Evolutionary conservation across 2,797 vertebrate genomes (phyloP).

Genomic region (Channa striata): DNA sequence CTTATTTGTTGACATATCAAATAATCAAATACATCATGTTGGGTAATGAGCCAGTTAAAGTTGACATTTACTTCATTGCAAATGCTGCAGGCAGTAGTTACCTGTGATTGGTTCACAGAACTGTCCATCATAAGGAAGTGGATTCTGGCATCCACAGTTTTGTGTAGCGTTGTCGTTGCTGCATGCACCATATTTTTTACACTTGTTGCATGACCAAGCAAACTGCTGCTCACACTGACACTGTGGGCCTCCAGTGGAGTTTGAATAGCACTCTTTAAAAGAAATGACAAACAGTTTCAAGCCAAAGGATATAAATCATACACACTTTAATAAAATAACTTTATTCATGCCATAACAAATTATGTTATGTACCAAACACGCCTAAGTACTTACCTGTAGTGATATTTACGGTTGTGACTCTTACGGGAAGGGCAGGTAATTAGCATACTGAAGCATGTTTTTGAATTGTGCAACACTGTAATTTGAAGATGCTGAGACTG

Average conservation of each 20-base stretch:
- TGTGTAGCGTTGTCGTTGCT: background rate
- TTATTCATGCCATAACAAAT: too few species aligned
- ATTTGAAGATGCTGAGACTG: background rate
- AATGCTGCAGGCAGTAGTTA: conserved; percentile 12
- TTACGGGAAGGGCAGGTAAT: background rate
- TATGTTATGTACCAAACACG: background rate
- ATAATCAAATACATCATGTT: background rate
- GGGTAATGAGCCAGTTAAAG: background rate
- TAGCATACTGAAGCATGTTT: too few species aligned
- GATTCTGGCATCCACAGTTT: conserved; percentile 52
- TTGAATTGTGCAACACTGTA: background rate
- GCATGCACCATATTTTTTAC: conserved; percentile 33
- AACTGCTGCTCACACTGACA: conserved; percentile 61
- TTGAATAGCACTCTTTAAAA: conserved; percentile 41
- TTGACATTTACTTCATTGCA: background rate
- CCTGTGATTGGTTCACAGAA: conserved; percentile 53
- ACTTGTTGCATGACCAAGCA: conserved; percentile 63
- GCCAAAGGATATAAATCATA: background rate
- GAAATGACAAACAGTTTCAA: background rate
- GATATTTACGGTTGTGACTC: background rate
- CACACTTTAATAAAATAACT: background rate
- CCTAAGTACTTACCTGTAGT: conserved; percentile 55
- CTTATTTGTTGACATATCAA: too few species aligned
- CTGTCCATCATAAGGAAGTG: conserved; percentile 38
- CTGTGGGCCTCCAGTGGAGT: conserved; percentile 4